Evolutionary conservation across 2,797 vertebrate genomes (phyloP), one percentile per base, ranked within the genome.

Genomic region (Peromyscus attwateri): DNA sequence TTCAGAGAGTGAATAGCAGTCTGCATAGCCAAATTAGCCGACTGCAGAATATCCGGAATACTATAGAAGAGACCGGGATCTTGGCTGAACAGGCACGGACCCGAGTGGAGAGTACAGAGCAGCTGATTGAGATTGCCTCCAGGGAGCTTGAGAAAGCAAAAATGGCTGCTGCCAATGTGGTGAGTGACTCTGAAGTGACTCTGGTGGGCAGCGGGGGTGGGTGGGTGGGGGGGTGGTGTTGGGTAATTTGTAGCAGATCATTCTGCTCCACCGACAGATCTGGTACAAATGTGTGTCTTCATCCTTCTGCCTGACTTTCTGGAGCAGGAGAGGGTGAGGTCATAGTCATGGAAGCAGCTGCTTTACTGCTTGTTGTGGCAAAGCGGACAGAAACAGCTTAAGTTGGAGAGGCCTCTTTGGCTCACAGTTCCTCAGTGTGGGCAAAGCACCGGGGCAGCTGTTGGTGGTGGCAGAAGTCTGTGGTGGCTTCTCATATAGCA

Each of bases 81-180:
- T 98, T 99, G 98, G 99, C 99, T 0, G 99, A 99, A 70, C 99
- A 98, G n/a, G 99, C 99, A 0, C 99, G 99, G 27, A 92, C 93
- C 96, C 98, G 99, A 0, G 99, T 99, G 37, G 98, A 98, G 9
- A 98, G 99, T 23, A 99, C 99, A 0, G 99, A 99, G 96, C 97
- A 97, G 43, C 98, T 99, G 93, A 99, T 99, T 68, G 99, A 99
- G 91, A 98, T 99, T 0, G 99, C 99, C 13, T 99, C 99, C 0
- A 97, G 98, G 70, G 99, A 99, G 98, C 99, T 99, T 52, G 99
- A 99, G 98, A 99, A 99, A 97, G 99, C 99, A 77, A 99, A 98
- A 97, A 97, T 99, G 0, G 99, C 99, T 77, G 98, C 99, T 97
- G 94, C 98, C 97, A 99, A 99, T 6, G 99, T 99, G 99, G 99